Percentiles rank a stretch among this genome's conserved stretches.
These are phyloP conservation scores for Melieria omissa DNA, from an alignment of 2,888 invertebrate species.

Conservation along the genomic window DNA sequence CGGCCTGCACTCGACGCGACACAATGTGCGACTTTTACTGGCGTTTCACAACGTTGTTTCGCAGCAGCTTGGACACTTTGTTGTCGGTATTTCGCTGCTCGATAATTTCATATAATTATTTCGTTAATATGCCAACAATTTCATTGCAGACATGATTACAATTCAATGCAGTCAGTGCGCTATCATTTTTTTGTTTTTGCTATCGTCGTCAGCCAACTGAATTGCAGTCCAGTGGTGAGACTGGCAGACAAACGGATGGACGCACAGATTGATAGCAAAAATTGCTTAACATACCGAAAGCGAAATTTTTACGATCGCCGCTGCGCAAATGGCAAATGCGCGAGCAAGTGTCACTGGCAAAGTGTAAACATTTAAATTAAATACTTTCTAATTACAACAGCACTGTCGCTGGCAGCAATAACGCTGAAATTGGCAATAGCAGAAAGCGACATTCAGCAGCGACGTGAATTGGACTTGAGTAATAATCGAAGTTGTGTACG, in stretches of 20 bases:
- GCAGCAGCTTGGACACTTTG: not conserved
- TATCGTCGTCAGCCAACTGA: too few relatives aligned
- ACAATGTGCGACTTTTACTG: conserved; percentile 27
- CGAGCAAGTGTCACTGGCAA: conserved; percentile 18
- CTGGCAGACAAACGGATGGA: not conserved
- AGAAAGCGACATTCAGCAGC: too few relatives aligned
- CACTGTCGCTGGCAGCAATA: conserved; percentile 20
- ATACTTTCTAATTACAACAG: conserved; percentile 61
- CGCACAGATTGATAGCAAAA: not conserved
- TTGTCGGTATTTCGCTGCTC: conserved; percentile 13
- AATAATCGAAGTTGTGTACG: not conserved
- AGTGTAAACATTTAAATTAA: conserved; percentile 52
- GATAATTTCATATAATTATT: conserved; percentile 25
- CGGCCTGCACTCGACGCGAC: not conserved
- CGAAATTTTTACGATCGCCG: conserved; percentile 1
- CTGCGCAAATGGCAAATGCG: conserved; percentile 3
- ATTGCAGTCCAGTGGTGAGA: too few relatives aligned
- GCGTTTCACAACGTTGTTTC: not conserved
- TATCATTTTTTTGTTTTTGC: not conserved
- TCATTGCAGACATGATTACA: conserved; percentile 7
- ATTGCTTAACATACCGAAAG: not conserved
- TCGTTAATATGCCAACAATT: conserved; percentile 17
- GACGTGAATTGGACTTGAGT: not conserved
- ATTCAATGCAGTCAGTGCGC: not conserved
- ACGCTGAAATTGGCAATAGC: not conserved